phyloP scores from a whole-genome alignment of 2,113 vertebrate species.

The Pogona vitticeps region DNA sequence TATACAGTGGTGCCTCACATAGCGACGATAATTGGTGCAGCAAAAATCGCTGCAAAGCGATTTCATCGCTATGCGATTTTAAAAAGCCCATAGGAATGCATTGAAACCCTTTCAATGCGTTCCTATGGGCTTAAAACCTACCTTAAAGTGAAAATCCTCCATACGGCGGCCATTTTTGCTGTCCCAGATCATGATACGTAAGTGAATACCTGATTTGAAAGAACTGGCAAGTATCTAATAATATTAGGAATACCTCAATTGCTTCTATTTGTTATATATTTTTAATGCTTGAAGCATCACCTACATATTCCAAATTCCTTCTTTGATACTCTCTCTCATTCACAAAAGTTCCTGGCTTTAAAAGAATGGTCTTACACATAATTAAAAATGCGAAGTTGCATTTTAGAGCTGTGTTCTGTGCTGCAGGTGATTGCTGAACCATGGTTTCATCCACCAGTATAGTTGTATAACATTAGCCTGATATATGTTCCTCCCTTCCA shows the following conservation, averaged over 20 bases:
- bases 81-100: no score
- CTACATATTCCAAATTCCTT: not conserved
- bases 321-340: not conserved
- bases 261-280: not conserved
- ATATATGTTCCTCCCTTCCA: not conserved
- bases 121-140: no score
- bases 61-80: no score
- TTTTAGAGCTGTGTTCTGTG: constrained; percentile 8
- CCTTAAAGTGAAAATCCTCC: no score
- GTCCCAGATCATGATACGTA: not conserved
- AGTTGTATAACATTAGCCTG: not conserved
- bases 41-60: no score
- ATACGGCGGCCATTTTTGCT: no score
- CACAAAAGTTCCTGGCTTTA: not conserved
- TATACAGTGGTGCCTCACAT: no score
- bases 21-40: no score
- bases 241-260: not conserved
- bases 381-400: no score
- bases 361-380: no score
- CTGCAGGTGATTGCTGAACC: not conserved
- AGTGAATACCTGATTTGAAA: not conserved
- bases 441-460: not conserved
- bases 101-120: no score
- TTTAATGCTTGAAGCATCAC: not conserved
- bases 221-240: not conserved